Evolutionary conservation across 2,888 invertebrate genomes (phyloP), one percentile per base, ranked within the genome.

Genomic region (Kryphioiulus occultus): DNA sequence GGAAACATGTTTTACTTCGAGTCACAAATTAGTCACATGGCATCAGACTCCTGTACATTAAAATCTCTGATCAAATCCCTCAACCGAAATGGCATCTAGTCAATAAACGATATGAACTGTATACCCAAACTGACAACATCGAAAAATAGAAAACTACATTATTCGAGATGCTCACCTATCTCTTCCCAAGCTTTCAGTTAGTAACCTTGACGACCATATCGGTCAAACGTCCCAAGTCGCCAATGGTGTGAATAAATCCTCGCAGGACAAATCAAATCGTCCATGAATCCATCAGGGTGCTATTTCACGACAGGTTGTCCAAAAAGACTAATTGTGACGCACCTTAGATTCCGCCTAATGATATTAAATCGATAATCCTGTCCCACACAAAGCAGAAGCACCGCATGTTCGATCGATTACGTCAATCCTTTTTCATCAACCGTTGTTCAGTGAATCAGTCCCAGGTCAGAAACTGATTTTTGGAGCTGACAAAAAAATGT

Each of bases 311-410:
- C 47, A 47, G 47, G 17, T 17, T 47, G 17, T 47, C 26, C n/a
- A 7, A 10, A n/a, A 10, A 68, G 26, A 68, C 22, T n/a, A 7
- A 68, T 1, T 4, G 12, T n/a, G n/a, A 1, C 17, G 17, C 1
- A 47, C 5, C 12, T 12, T 68, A 7, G 68, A 68, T 26, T 10
- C 10, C 1, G 22, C 26, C 68, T 26, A 26, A 68, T 68, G 22
- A 68, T 26, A 26, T 68, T 26, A 9, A 26, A 68, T 26, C 5
- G 68, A 26, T 68, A 68, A 68, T 68, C 68, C 68, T 26, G 68
- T 68, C 68, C 68, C 68, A 68, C 68, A 68, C 68, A 68, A 68
- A 59, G 22, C n/a, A 26, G 26, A 68, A 26, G 68, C 68, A 68
- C 68, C 68, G 7, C 26, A 26, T n/a, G 68, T 26, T 26, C 68